These are phyloP conservation scores for Volucella inanis DNA, from an alignment of 2,888 invertebrate genomes.

Conservation along the genomic window DNA sequence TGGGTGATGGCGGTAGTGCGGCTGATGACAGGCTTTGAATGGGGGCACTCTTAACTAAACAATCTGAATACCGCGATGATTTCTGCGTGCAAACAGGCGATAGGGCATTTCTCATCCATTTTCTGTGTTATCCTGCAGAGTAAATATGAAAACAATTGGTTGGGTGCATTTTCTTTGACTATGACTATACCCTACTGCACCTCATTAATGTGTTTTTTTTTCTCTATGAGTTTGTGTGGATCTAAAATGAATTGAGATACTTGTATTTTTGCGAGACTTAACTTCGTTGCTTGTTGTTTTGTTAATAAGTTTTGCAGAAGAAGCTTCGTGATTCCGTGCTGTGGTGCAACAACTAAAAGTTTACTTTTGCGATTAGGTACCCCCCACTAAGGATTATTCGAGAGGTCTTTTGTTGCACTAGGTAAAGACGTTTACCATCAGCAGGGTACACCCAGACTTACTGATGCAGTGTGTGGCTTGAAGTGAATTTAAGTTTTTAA, in stretches of 20 bases:
- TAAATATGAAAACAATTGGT: slow-evolving; percentile 15
- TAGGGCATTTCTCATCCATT: not conserved
- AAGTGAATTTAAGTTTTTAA: too few relatives aligned
- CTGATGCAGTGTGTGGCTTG: too few relatives aligned
- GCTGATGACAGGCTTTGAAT: not conserved
- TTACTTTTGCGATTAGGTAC: slow-evolving; percentile 27
- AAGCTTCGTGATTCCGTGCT: too few relatives aligned
- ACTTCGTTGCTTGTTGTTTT: too few relatives aligned
- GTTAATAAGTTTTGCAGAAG: too few relatives aligned
- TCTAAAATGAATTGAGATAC: too few relatives aligned
- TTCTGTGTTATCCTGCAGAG: not conserved
- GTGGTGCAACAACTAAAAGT: slow-evolving; percentile 1
- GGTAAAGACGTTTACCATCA: not conserved
- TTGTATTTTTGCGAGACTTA: too few relatives aligned
- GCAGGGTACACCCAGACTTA: too few relatives aligned
- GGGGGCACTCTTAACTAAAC: slow-evolving; percentile 16
- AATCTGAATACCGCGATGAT: slow-evolving; percentile 10
- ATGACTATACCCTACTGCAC: not conserved
- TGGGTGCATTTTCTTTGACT: slow-evolving; percentile 15
- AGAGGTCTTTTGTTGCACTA: not conserved
- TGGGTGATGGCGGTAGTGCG: slow-evolving; percentile 14
- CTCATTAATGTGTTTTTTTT: not conserved
- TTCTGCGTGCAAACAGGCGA: not conserved
- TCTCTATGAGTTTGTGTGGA: too few relatives aligned
- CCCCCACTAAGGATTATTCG: slow-evolving; percentile 1